phyloP scores from a whole-genome alignment of 1,140 invertebrate species.

The Hypsibius dujardini region DNA sequence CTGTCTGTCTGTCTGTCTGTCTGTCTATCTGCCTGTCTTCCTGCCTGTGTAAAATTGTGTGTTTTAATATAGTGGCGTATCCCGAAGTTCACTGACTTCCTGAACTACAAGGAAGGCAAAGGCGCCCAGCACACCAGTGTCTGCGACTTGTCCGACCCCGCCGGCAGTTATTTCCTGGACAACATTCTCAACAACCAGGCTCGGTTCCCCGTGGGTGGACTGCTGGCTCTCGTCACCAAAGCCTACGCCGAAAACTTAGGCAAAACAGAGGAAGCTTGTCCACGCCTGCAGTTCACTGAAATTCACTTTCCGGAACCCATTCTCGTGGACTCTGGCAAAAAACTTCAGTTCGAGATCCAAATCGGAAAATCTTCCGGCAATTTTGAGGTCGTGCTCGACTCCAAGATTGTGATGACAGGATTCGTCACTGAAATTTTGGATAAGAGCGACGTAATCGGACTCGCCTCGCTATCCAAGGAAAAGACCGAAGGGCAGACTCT shows the following conservation, averaged over 20 bases:
- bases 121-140: background rate
- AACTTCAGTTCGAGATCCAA: slow-evolving; percentile 63
- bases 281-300: background rate
- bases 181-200: slow-evolving; percentile 10
- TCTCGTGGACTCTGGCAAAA: background rate
- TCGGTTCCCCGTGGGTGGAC: slow-evolving; percentile 7
- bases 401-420: slow-evolving; percentile 47
- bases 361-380: slow-evolving; percentile 68
- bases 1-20: too few relatives aligned
- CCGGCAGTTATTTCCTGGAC: background rate
- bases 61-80: background rate
- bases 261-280: background rate
- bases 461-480: too few relatives aligned
- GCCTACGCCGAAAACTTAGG: background rate
- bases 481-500: too few relatives aligned
- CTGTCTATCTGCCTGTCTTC: too few relatives aligned
- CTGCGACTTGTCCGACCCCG: background rate
- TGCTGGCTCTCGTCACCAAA: background rate
- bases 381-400: slow-evolving; percentile 60
- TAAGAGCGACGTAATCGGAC: too few relatives aligned
- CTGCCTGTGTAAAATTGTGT: too few relatives aligned
- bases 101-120: background rate
- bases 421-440: slow-evolving; percentile 33
- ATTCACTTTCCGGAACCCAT: background rate
- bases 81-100: slow-evolving; percentile 1